Base-by-base conservation (phyloP, 2,797 vertebrate genomes). In the Meda fulgida region DNA sequence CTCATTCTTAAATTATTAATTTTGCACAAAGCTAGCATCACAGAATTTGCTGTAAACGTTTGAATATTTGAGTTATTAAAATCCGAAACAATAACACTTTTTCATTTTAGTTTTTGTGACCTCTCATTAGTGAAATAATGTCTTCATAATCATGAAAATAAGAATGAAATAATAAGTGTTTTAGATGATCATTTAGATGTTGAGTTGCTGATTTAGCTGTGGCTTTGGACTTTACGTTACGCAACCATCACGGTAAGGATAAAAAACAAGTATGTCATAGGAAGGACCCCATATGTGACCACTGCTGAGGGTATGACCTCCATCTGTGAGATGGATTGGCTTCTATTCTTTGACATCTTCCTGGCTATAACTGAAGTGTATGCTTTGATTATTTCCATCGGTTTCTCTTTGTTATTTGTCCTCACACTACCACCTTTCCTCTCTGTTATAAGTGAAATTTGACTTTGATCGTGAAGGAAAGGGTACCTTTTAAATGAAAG, bases 271-370 rank as follows among this genome's bases (percentile, higher is more conserved):
- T 34, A 63, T 63, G 65, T 66, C 65, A 78, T 29, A 29, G 7
- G 19, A 80, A 80, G 19, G 60, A 69, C 70, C 46, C 13, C 78
- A 66, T 76, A 60, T 53, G n/a, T 6, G 36, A 71, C 65, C 73
- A 60, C 9, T 7, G 4, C 43, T 86, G 63, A 18, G 60, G 84
- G 43, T 60, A 78, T 81, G 58, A 34, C 60, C 48, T 29, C 72
- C 58, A 80, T 88, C 67, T 73, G 76, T 80, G 75, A 69, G 16
- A 40, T 14, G 82, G 70, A 84, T 84, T 85, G 80, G 9, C 81
- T 83, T 82, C 86, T 51, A 80, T 84, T 87, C 81, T 85, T 85
- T 53, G 31, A 55, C 63, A 76, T 63, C 23, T 26, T 67, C n/a
- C 51, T 73, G 43, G 43, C 55, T 78, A 63, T 67, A 43, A 29